A percentile compares a stretch with the other conserved stretches of the same genome.
These are phyloP conservation scores for Napeogenes sylphis DNA, from an alignment of 2,888 invertebrate genomes.

Conservation along the genomic window DNA sequence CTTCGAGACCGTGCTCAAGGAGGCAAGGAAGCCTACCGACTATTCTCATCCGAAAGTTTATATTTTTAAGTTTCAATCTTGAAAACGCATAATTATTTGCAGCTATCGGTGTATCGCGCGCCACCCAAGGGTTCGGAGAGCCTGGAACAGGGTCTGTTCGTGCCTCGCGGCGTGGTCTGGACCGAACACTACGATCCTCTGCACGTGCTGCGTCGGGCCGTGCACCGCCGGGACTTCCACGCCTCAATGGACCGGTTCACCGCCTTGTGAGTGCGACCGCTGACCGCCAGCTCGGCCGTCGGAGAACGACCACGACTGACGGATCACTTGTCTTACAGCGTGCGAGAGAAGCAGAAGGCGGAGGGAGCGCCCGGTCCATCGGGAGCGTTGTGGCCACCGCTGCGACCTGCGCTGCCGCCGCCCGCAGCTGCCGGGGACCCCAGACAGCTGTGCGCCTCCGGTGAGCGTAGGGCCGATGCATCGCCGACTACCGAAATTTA, in stretches of 20 bases:
- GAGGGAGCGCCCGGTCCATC: conserved; percentile 29
- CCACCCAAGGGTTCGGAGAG: conserved; percentile 84
- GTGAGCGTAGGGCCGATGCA: conserved; percentile 25
- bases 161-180: conserved; percentile 92
- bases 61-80: neutral
- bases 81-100: conserved; percentile 8
- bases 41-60: neutral
- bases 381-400: conserved; percentile 65
- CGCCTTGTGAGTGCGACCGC: conserved; percentile 82
- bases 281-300: no score
- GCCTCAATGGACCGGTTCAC: conserved; percentile 95
- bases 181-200: conserved; percentile 95
- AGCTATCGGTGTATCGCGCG: conserved; percentile 91
- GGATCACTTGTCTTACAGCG: conserved; percentile 38
- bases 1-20: conserved; percentile 90
- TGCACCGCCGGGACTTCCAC: conserved; percentile 95
- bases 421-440: conserved; percentile 58
- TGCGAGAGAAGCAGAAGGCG: conserved; percentile 60
- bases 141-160: conserved; percentile 93
- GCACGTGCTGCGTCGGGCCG: conserved; percentile 92
- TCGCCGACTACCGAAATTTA: neutral
- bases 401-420: conserved; percentile 49
- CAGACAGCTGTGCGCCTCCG: conserved; percentile 56
- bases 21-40: conserved; percentile 60
- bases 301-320: no score